Base-by-base conservation (phyloP, 2,888 invertebrate species). In the Villa cingulata region DNA sequence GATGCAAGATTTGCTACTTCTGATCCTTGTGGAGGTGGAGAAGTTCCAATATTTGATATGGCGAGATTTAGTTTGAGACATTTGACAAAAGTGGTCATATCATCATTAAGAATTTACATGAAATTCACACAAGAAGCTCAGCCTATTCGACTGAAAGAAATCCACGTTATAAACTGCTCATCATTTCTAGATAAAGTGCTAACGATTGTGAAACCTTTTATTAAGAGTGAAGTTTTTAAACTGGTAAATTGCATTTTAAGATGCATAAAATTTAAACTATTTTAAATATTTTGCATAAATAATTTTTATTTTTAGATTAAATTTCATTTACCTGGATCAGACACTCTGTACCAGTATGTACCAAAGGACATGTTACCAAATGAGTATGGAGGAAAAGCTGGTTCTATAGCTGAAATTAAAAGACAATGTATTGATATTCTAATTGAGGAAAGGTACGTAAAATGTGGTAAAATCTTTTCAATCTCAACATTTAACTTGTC, bases 71-170 rank as follows among this genome's bases (percentile, higher is more conserved):
- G 75, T 2, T 61, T 82, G 48, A 75, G 76, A 50, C 82, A 83
- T 57, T 66, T 82, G 27, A 72, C 78, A 10, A 79, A 76, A 65
- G 66, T 81, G 3, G 76, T 76, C 37, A 63, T 82, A 40, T 75
- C 77, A 0, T 73, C 78, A 36, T 60, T 83, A 19, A 74, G 78
- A 43, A 78, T 81, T 59, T 83, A 82, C 59, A 81, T 83, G 81
- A 70, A 79, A 57, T 82, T 81, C 57, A 77, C 81, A 41, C 83
- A 83, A 77, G 81, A 82, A 58, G 81, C 81, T 1, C 76, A 81
- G 63, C 83, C 83, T 1, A 76, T 82, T 16, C 71, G 76, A 29
- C 62, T 83, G 49, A 78, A 75, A 58, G 74, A 76, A 58, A 74
- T 83, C 17, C 83, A 83, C 59, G 62, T 83, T 5, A 64, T 83